phyloP scores from a whole-genome alignment of 2,113 vertebrate genomes.

The Pongo pygmaeus region DNA sequence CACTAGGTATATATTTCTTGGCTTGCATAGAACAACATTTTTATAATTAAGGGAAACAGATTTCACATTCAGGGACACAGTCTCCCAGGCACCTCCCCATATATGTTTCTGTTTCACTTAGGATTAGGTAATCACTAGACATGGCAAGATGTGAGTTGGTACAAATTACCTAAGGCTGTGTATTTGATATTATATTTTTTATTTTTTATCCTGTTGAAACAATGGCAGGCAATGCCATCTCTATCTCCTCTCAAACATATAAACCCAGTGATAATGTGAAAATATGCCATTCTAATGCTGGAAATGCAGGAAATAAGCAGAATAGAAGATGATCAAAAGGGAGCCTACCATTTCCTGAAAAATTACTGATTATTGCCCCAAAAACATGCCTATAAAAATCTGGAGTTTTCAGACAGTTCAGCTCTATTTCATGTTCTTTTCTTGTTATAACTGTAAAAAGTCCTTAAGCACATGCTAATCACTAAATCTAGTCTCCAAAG shows the following conservation, averaged over 20 bases:
- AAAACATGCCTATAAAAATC: background rate
- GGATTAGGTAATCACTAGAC: background rate
- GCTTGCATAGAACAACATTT: background rate
- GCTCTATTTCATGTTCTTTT: background rate
- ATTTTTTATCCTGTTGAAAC: background rate
- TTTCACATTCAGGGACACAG: background rate
- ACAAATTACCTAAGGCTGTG: background rate
- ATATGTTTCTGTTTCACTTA: background rate
- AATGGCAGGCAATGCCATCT: background rate
- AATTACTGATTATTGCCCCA: background rate
- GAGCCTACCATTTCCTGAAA: background rate
- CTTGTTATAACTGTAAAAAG: background rate
- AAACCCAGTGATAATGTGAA: background rate
- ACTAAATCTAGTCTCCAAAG: background rate
- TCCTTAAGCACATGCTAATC: background rate
- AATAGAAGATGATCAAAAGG: slow-evolving; percentile 5
- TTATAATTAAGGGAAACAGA: background rate
- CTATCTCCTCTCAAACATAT: background rate
- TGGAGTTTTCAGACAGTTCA: background rate
- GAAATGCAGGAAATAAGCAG: background rate
- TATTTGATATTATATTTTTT: background rate
- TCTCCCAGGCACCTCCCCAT: background rate
- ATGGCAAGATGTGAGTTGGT: background rate
- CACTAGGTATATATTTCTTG: background rate
- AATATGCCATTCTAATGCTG: background rate